These are phyloP conservation scores for Musca domestica DNA, from an alignment of 1,140 invertebrate species.

Conservation along the genomic window DNA sequence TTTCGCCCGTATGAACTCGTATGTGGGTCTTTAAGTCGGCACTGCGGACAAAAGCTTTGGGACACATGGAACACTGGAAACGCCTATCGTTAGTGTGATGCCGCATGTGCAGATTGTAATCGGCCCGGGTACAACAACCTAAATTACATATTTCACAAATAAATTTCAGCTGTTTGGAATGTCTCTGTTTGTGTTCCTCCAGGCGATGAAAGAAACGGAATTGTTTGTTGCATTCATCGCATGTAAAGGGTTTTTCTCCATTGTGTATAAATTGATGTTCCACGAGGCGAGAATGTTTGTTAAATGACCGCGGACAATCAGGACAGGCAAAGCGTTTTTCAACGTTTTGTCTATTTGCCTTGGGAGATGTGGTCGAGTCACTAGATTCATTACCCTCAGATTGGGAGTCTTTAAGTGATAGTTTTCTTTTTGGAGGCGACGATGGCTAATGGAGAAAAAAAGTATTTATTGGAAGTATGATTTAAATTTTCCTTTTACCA, in stretches of 20 bases:
- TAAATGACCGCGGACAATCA: constrained; percentile 41
- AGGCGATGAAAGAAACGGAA: constrained; percentile 47
- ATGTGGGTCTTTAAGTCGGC: constrained; percentile 57
- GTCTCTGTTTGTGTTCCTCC: constrained; percentile 44
- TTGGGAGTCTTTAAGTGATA: too few species aligned
- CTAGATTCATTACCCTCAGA: too few species aligned
- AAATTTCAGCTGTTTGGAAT: constrained; percentile 42
- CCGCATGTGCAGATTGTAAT: constrained; percentile 45
- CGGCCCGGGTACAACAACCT: constrained; percentile 43
- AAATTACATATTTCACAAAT: constrained; percentile 44
- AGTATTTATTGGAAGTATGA: too few species aligned
- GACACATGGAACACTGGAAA: constrained; percentile 60
- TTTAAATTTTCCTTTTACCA: too few species aligned
- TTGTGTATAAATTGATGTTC: constrained; percentile 46
- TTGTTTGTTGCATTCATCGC: constrained; percentile 38
- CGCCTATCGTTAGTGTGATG: constrained; percentile 78
- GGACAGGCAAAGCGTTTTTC: constrained; percentile 30
- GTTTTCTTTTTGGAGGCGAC: too few species aligned
- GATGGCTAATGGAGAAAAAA: too few species aligned
- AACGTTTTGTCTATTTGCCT: background rate
- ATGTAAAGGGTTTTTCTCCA: constrained; percentile 45
- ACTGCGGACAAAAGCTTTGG: constrained; percentile 56
- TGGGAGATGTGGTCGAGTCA: too few species aligned
- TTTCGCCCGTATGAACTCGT: constrained; percentile 47
- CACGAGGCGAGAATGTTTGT: constrained; percentile 42